phyloP scores from a whole-genome alignment of 2,888 invertebrate species.

The Rhimphoctona megacephalus region DNA sequence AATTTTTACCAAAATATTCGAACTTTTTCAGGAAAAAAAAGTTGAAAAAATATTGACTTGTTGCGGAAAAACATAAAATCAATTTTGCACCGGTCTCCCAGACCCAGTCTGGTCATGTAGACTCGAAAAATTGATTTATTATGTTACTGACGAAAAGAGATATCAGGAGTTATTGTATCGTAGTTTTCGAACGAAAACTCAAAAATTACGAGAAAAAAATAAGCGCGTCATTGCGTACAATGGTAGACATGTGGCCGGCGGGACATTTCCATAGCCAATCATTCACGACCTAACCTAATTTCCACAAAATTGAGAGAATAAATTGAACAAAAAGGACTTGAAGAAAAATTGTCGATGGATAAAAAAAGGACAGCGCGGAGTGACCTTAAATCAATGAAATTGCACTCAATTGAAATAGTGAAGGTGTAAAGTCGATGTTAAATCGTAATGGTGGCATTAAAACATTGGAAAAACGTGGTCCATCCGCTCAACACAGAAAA shows the following conservation, averaged over 20 bases:
- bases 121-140: neutral
- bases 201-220: neutral
- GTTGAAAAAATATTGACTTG: neutral
- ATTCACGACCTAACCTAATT: slow-evolving; percentile 1
- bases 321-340: neutral
- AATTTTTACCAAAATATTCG: neutral
- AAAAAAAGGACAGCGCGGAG: neutral
- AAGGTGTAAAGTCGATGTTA: slow-evolving; percentile 3
- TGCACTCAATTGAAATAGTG: neutral
- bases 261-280: neutral
- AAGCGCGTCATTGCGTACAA: neutral
- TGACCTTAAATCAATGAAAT: neutral
- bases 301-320: neutral
- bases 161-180: neutral
- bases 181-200: neutral
- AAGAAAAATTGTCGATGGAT: neutral
- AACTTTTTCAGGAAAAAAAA: neutral
- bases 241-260: slow-evolving; percentile 2
- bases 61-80: neutral
- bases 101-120: neutral
- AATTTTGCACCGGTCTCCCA: neutral
- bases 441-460: neutral
- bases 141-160: neutral
- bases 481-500: neutral
- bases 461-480: slow-evolving; percentile 40